These are phyloP conservation scores for Diplolepis rosae DNA, from an alignment of 2,888 invertebrate genomes.

Conservation along the genomic window DNA sequence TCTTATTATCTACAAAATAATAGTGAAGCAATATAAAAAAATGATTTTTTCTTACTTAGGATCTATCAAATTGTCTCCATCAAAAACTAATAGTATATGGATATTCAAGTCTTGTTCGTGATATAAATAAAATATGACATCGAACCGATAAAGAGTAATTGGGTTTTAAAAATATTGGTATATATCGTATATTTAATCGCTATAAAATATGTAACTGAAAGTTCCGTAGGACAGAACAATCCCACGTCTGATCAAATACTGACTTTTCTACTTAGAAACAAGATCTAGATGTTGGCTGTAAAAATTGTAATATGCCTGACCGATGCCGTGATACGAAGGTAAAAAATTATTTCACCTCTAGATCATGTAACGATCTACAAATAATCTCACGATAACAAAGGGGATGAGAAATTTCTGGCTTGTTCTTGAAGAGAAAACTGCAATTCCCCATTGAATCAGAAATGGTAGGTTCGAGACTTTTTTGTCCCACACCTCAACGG, in stretches of 20 bases:
- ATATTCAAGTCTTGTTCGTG: too few relatives aligned
- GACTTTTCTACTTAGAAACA: background rate
- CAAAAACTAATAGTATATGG: too few relatives aligned
- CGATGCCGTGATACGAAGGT: conserved; percentile 39
- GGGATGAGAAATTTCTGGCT: background rate
- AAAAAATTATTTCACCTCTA: conserved; percentile 44
- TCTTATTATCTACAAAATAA: too few relatives aligned
- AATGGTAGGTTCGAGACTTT: conserved; percentile 1
- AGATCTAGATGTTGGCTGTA: background rate
- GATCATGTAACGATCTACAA: conserved; percentile 38
- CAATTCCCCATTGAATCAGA: conserved; percentile 1
- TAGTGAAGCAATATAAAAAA: too few relatives aligned
- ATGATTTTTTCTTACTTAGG: too few relatives aligned
- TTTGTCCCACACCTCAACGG: background rate
- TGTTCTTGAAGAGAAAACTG: conserved; percentile 8
- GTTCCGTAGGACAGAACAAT: background rate
- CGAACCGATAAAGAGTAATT: too few relatives aligned
- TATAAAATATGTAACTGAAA: too few relatives aligned
- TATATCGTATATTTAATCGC: too few relatives aligned
- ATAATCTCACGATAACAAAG: conserved; percentile 37
- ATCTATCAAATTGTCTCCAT: too few relatives aligned
- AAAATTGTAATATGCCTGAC: background rate
- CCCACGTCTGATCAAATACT: background rate
- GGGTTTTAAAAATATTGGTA: too few relatives aligned
- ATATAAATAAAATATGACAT: too few relatives aligned